These are phyloP conservation scores for Lochmaea crataegi DNA, from an alignment of 2,888 invertebrate species.

Conservation along the genomic window DNA sequence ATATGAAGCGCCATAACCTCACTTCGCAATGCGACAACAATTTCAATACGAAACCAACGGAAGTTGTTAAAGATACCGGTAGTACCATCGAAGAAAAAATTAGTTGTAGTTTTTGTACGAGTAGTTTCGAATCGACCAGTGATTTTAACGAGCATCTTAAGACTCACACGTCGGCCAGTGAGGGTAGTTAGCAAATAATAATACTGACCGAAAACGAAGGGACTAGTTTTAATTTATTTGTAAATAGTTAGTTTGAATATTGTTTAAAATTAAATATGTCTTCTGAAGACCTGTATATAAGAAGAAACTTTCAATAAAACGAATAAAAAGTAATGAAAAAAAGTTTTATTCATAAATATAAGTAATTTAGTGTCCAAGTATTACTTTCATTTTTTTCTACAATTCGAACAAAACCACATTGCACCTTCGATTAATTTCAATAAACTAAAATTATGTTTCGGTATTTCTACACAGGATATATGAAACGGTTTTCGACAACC, in stretches of 20 bases:
- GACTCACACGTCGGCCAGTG: constrained; percentile 21
- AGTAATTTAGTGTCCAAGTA: not conserved
- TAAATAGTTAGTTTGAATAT: constrained; percentile 7
- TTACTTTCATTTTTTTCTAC: not conserved
- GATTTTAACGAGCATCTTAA: constrained; percentile 38
- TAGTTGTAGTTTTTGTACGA: constrained; percentile 37
- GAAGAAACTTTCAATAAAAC: too few relatives aligned
- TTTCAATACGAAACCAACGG: constrained; percentile 19
- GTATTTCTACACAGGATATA: not conserved
- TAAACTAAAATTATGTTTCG: not conserved
- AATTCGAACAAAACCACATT: not conserved
- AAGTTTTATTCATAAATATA: not conserved
- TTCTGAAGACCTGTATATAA: too few relatives aligned
- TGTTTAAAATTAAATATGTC: too few relatives aligned
- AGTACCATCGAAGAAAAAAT: constrained; percentile 29
- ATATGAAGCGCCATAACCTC: constrained; percentile 62
- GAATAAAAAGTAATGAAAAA: too few relatives aligned
- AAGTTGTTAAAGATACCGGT: not conserved
- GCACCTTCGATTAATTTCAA: not conserved
- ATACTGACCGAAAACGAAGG: not conserved
- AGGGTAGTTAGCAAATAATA: constrained; percentile 36
- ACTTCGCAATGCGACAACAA: constrained; percentile 5
- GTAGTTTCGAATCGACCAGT: constrained; percentile 23
- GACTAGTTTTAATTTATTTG: constrained; percentile 1
- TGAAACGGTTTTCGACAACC: not conserved